Percentiles rank a stretch among this genome's conserved stretches.
Evolutionary conservation across 2,888 invertebrate species (phyloP).

Genomic region (Agrenia bidenticulata): DNA sequence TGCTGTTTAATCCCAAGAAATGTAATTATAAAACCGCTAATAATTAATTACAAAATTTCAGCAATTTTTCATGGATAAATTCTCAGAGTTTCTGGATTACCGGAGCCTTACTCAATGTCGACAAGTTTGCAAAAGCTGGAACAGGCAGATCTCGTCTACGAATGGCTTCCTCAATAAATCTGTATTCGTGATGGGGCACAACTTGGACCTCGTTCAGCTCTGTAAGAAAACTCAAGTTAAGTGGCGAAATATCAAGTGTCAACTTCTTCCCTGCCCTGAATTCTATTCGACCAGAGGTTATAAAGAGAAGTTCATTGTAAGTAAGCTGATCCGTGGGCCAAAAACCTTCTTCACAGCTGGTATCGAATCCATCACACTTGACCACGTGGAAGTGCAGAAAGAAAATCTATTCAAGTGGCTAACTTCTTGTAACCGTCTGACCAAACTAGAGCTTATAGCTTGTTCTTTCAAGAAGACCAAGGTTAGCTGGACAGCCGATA

Average conservation of each 20-base stretch:
- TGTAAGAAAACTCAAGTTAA: conserved; percentile 16
- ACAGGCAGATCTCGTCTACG: background rate
- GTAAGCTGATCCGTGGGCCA: conserved; percentile 11
- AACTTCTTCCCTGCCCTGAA: conserved; percentile 7
- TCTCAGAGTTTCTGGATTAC: conserved; percentile 5
- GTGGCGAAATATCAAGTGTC: conserved; percentile 13
- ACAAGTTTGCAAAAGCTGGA: conserved; percentile 13
- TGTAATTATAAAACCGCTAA: background rate
- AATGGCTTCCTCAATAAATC: conserved; percentile 4
- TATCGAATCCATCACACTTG: background rate
- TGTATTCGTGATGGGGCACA: conserved; percentile 10
- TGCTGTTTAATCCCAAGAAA: too few species aligned
- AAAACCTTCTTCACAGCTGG: background rate
- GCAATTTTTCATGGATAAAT: too few species aligned
- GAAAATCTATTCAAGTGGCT: conserved; percentile 17
- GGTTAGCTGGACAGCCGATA: too few species aligned
- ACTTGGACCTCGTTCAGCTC: conserved; percentile 15
- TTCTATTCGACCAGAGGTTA: conserved; percentile 12
- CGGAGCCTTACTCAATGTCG: background rate
- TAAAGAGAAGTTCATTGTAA: conserved; percentile 14
- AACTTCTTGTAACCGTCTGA: background rate
- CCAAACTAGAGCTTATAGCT: background rate
- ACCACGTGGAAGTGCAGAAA: conserved; percentile 18
- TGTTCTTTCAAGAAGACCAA: too few species aligned
- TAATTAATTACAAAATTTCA: background rate